These are phyloP conservation scores for Chaenogobius annularis DNA, from an alignment of 2,113 vertebrate species.

Conservation along the genomic window DNA sequence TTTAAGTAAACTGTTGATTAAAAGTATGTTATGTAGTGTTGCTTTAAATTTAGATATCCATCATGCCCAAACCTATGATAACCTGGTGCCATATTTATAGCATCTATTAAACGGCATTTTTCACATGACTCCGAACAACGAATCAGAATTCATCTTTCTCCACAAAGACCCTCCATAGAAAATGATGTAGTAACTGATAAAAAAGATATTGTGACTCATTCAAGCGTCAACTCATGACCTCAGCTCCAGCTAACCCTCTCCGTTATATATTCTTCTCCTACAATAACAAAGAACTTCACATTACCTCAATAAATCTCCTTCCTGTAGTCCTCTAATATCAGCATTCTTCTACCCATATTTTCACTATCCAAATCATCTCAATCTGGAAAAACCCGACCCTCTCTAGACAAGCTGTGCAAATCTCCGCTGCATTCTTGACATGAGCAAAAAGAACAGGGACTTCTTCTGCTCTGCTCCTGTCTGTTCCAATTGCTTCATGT, in stretches of 20 bases:
- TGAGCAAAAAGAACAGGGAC: neutral
- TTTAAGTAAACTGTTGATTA: too few relatives aligned
- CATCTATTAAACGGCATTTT: neutral
- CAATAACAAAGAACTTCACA: neutral
- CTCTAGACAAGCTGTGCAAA: neutral
- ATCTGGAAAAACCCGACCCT: too few relatives aligned
- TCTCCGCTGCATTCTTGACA: neutral
- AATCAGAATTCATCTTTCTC: neutral
- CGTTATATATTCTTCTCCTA: neutral
- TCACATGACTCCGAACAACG: neutral
- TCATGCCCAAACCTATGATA: neutral
- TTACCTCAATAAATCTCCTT: neutral
- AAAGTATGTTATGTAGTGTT: neutral
- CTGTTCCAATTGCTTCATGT: neutral
- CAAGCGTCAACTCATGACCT: conserved; percentile 2
- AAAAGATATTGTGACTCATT: conserved; percentile 1
- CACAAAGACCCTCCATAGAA: neutral
- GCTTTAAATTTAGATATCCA: neutral
- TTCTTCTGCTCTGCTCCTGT: neutral
- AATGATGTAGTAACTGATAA: neutral
- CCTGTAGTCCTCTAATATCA: neutral
- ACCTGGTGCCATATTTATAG: neutral
- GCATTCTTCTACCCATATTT: neutral
- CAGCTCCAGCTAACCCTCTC: neutral
- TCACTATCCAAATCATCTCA: neutral